Evolutionary conservation across 2,113 vertebrate genomes (phyloP).

Genomic region (Mus musculus): GRCm39 chr5:109971001-109971500

Average conservation of each 20-base stretch:
- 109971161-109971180: too few relatives aligned
- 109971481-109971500: neutral
- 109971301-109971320: too few relatives aligned
- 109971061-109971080: neutral
- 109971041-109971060: neutral
- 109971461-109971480: conserved; percentile 31
- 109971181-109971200: neutral
- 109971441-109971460: neutral
- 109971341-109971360: too few relatives aligned
- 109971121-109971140: neutral
- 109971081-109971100: neutral
- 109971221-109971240: conserved; percentile 5
- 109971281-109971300: too few relatives aligned
- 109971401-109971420: too few relatives aligned
- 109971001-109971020: too few relatives aligned
- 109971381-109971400: too few relatives aligned
- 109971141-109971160: neutral
- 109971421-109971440: neutral
- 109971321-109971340: too few relatives aligned
- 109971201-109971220: neutral
- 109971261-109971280: too few relatives aligned
- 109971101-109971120: neutral
- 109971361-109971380: too few relatives aligned
- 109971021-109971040: rapidly evolving
- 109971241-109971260: too few relatives aligned